A percentile compares a stretch with the other conserved stretches of the same genome.
These are phyloP conservation scores for Scaptomyza flava DNA, from an alignment of 2,888 invertebrate species.

Conservation along the genomic window DNA sequence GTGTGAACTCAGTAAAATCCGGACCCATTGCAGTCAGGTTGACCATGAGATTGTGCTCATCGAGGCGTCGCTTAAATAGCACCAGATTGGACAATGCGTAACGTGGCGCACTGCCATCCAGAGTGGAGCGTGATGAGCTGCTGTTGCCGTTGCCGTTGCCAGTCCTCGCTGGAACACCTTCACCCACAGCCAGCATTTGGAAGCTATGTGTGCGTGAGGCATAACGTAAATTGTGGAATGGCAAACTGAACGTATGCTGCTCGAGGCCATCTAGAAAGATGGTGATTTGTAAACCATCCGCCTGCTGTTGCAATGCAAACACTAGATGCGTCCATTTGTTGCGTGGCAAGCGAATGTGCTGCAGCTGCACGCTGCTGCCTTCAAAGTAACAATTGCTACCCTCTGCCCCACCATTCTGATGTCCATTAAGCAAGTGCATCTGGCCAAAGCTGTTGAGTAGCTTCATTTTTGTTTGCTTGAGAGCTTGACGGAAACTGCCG, in stretches of 20 bases:
- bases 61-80: constrained; percentile 80
- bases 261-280: constrained; percentile 81
- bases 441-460: constrained; percentile 81
- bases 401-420: constrained; percentile 43
- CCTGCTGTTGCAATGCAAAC: constrained; percentile 74
- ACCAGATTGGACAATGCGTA: constrained; percentile 82
- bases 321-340: constrained; percentile 83
- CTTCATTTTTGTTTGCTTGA: constrained; percentile 82
- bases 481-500: constrained; percentile 76
- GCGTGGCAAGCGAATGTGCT: constrained; percentile 73
- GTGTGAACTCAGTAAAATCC: constrained; percentile 82
- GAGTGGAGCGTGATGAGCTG: constrained; percentile 76
- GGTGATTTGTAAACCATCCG: constrained; percentile 75
- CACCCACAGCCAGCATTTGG: constrained; percentile 81
- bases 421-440: constrained; percentile 82
- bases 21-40: constrained; percentile 84
- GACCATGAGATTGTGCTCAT: constrained; percentile 68
- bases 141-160: constrained; percentile 49
- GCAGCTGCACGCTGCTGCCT: constrained; percentile 74
- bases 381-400: constrained; percentile 69
- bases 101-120: constrained; percentile 73
- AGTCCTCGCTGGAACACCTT: constrained; percentile 59
- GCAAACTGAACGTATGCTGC: constrained; percentile 75
- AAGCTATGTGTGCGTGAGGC: constrained; percentile 75
- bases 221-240: constrained; percentile 77